These are phyloP conservation scores for Lapara coniferarum DNA, from an alignment of 2,888 invertebrate genomes.

Conservation along the genomic window DNA sequence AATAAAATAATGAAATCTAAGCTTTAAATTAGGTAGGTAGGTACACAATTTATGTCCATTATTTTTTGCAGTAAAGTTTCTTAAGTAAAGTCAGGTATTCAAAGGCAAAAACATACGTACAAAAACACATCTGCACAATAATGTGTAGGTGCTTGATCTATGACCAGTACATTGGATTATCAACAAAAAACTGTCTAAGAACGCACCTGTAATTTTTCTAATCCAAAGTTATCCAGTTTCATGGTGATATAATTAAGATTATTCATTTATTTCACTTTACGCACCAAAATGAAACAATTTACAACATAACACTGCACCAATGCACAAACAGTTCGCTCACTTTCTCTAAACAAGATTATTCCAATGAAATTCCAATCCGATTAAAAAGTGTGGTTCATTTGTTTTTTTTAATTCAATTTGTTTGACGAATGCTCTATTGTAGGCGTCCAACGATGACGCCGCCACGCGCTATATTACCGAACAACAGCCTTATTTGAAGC, in stretches of 20 bases:
- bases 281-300: constrained; percentile 21
- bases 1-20: too few species aligned
- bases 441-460: constrained; percentile 71
- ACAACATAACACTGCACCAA: constrained; percentile 20
- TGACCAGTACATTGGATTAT: neutral
- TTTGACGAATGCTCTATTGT: constrained; percentile 55
- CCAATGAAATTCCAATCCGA: constrained; percentile 13
- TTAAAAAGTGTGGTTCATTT: constrained; percentile 1
- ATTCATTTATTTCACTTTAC: constrained; percentile 39
- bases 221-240: constrained; percentile 80
- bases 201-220: constrained; percentile 74
- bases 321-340: neutral
- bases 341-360: too few species aligned
- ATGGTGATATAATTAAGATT: constrained; percentile 53
- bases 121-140: constrained; percentile 8
- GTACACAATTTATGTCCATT: neutral
- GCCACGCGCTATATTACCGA: constrained; percentile 63
- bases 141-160: neutral
- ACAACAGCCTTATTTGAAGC: constrained; percentile 52
- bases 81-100: neutral
- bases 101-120: neutral
- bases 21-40: too few species aligned
- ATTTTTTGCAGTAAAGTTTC: neutral
- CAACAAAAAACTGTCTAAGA: neutral
- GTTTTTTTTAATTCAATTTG: constrained; percentile 40